phyloP scores from a whole-genome alignment of 2,888 invertebrate species.

The Pandemis corylana region DNA sequence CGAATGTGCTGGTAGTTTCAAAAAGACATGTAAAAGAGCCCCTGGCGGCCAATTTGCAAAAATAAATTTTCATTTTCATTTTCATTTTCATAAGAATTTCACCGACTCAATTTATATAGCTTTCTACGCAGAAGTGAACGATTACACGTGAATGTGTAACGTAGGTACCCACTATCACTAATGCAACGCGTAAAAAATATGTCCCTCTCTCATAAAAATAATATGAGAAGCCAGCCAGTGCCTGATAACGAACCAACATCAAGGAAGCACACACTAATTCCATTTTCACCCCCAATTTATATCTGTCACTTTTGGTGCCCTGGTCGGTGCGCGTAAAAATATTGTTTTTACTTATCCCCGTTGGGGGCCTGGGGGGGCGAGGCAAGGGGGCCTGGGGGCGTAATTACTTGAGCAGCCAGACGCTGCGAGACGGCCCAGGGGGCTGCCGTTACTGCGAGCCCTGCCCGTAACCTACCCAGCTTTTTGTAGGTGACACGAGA shows the following conservation, averaged over 20 bases:
- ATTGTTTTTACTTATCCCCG: slow-evolving; percentile 83
- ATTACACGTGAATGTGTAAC: background rate
- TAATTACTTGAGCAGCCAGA: slow-evolving; percentile 82
- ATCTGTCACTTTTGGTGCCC: slow-evolving; percentile 80
- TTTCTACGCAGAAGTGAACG: background rate
- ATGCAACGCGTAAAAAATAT: slow-evolving; percentile 37
- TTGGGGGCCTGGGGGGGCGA: slow-evolving; percentile 54
- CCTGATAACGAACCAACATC: slow-evolving; percentile 53
- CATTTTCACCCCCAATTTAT: slow-evolving; percentile 80
- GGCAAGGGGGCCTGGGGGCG: slow-evolving; percentile 62
- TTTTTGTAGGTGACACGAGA: slow-evolving; percentile 70
- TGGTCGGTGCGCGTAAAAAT: slow-evolving; percentile 80
- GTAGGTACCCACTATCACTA: slow-evolving; percentile 12
- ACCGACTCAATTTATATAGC: background rate
- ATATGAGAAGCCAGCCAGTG: slow-evolving; percentile 55
- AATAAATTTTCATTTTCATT: no score
- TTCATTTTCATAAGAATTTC: no score
- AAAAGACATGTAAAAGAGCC: no score
- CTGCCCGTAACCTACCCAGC: slow-evolving; percentile 61
- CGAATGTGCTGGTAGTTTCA: no score
- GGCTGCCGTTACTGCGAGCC: slow-evolving; percentile 68
- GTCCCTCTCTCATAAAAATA: slow-evolving; percentile 48
- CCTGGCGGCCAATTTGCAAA: no score
- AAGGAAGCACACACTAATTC: slow-evolving; percentile 74
- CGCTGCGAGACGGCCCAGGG: slow-evolving; percentile 66